Evolutionary conservation across 1,140 invertebrate genomes (phyloP).

Genomic region (Alviniconcha marisindica): DNA sequence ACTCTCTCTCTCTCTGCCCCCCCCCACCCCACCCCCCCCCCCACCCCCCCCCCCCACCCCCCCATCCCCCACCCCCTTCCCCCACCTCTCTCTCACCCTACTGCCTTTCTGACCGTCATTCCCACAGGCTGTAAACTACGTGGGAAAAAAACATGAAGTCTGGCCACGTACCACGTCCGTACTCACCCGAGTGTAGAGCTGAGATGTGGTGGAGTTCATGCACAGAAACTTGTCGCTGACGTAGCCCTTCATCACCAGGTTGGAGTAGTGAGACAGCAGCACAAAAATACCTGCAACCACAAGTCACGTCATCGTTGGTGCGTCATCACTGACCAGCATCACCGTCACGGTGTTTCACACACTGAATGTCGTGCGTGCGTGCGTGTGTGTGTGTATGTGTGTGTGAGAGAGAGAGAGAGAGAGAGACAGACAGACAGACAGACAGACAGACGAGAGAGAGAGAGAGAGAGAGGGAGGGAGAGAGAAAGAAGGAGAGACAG

Average conservation of each 20-base stretch:
- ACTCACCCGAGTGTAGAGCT: slow-evolving; percentile 17
- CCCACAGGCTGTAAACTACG: too few species aligned
- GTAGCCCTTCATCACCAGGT: slow-evolving; percentile 29
- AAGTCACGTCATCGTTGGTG: too few species aligned
- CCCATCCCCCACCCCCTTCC: neutral
- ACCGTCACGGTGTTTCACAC: neutral
- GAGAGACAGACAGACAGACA: neutral
- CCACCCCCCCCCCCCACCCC: neutral
- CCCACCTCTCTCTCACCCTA: neutral
- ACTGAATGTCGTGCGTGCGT: neutral
- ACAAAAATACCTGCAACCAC: slow-evolving; percentile 22
- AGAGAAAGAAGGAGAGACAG: neutral
- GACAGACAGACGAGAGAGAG: neutral
- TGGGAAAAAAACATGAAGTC: too few species aligned
- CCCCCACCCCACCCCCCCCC: neutral
- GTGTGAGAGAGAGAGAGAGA: neutral
- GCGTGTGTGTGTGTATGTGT: neutral
- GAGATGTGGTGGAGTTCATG: slow-evolving; percentile 8
- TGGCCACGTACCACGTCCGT: too few species aligned
- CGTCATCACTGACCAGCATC: neutral
- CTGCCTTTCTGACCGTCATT: too few species aligned
- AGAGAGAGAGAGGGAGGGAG: neutral
- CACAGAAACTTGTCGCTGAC: slow-evolving; percentile 31
- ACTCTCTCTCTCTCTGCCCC: neutral
- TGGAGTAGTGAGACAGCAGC: slow-evolving; percentile 30